Evolutionary conservation across 2,888 invertebrate species (phyloP), one percentile per base, ranked within the genome.

Genomic region (Elaeidobius kamerunicus): DNA sequence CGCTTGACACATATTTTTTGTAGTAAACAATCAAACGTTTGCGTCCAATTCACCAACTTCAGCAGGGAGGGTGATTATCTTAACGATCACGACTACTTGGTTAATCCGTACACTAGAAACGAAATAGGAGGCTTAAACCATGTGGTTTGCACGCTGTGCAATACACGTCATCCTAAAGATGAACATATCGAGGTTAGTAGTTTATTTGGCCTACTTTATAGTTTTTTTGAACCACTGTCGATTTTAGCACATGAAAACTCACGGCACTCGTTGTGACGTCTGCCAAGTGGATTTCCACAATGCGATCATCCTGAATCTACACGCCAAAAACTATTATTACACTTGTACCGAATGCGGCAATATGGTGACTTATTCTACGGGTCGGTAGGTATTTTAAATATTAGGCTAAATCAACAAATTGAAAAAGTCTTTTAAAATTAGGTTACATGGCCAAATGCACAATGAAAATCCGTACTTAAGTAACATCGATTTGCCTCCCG

Each of bases 1-100:
- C n/a, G n/a, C n/a, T n/a, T n/a, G n/a, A n/a, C n/a, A n/a, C n/a
- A n/a, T n/a, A 23, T 23, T 4, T 23, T 23, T 23, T 23, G 4
- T 9, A 23, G 23, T 23, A 9, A 23, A 6, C 30, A 30, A 30
- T 3, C 5, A 11, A 20, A 47, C 14, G 20, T 47, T 0, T 47
- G 47, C 11, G 47, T 47, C 14, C 16, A 39, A 12, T 38, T 12
- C 28, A 47, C 52, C 11, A 52, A 36, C 11, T 61, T 60, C 28
- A 60, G 55, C 6, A 14, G 15, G 1, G 52, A 60, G n/a, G 63
- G 62, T 7, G 47, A 54, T n/a, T 63, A 63, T 23, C 51, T 63
- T n/a, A 63, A 62, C 34, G 63, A 63, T 39, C 63, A 63, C 36
- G 63, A 63, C 49, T 63, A 63, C 34, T 42, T 63, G 11, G 12